Conservation (phyloP, 1,140 invertebrate species). For the Planococcus citri region DNA sequence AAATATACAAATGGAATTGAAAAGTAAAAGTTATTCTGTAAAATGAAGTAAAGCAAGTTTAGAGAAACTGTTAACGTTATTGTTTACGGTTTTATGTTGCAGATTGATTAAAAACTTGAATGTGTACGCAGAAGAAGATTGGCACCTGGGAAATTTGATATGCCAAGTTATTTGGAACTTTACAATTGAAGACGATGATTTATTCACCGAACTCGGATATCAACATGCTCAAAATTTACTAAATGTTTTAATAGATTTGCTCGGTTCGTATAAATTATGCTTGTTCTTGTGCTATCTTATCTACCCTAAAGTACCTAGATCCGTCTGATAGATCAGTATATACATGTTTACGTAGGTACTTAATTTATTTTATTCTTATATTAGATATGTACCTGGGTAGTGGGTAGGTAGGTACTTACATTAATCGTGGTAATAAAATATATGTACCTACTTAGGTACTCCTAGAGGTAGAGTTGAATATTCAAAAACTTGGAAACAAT, state of each 20-base stretch:
- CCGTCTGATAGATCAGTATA: no score
- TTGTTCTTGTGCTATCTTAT: no score
- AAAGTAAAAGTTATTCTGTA: constrained; percentile 24
- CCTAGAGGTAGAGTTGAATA: no score
- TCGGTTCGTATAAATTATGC: constrained; percentile 32
- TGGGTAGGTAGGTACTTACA: no score
- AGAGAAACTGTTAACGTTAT: no score
- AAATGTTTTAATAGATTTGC: constrained; percentile 42
- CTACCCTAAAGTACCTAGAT: no score
- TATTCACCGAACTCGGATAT: constrained; percentile 38
- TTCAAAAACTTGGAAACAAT: no score
- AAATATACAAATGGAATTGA: constrained; percentile 34
- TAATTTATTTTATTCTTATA: no score
- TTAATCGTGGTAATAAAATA: no score
- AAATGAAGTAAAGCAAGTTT: background rate
- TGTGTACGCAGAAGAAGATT: constrained; percentile 37
- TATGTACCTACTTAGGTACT: no score
- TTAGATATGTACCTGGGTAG: no score
- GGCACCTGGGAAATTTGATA: constrained; percentile 46
- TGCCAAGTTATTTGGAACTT: constrained; percentile 61
- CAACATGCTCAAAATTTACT: constrained; percentile 41
- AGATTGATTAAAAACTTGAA: constrained; percentile 43
- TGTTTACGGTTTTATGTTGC: constrained; percentile 21
- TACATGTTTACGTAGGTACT: no score
- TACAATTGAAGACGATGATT: constrained; percentile 42